A percentile compares a stretch with the other conserved stretches of the same genome.
Conservation (phyloP, 2,113 vertebrate species). For the Mobula birostris region DNA sequence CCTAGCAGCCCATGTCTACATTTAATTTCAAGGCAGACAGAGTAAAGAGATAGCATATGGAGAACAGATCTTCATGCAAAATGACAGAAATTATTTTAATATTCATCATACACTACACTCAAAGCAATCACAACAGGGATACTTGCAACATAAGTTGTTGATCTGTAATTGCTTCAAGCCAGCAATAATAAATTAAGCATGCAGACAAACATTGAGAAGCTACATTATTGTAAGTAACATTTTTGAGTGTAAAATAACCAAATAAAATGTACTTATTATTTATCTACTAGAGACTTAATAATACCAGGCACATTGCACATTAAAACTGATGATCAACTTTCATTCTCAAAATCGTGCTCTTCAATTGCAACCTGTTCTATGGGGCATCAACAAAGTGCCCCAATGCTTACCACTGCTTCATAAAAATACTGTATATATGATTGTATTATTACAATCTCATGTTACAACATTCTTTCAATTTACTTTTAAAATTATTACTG, state of each 20-base stretch:
- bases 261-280: background rate
- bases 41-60: no score
- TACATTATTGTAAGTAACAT: background rate
- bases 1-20: background rate
- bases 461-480: background rate
- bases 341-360: background rate
- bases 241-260: background rate
- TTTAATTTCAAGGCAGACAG: no score
- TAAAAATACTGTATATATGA: background rate
- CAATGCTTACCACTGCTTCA: background rate
- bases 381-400: background rate
- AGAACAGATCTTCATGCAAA: background rate
- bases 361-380: slow-evolving; percentile 6
- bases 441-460: background rate
- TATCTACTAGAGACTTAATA: background rate
- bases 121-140: background rate
- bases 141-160: background rate
- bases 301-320: background rate
- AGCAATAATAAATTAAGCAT: background rate
- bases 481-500: slow-evolving; percentile 4
- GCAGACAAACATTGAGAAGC: background rate
- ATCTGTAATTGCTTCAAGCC: background rate
- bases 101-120: background rate
- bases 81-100: background rate
- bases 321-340: background rate